Evolutionary conservation across 2,888 invertebrate species (phyloP).

Genomic region (Labia minor): DNA sequence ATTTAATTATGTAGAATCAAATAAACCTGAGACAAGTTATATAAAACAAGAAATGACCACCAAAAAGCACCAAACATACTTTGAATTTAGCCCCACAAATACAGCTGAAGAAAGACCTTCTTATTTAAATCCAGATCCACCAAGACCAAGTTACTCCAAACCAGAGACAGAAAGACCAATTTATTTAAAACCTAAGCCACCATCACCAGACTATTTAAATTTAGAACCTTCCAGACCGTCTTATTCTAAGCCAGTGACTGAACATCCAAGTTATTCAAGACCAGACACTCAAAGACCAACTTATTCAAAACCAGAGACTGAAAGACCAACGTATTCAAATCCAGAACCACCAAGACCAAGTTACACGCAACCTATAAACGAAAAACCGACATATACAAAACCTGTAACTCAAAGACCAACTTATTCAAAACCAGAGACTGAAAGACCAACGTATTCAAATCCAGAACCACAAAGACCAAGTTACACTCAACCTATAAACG

Average conservation of each 20-base stretch:
- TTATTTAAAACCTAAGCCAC: neutral
- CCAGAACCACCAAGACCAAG: neutral
- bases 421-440: conserved; percentile 5
- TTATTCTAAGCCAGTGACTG: neutral
- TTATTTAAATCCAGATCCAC: neutral
- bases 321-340: neutral
- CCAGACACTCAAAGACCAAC: neutral
- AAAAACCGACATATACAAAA: neutral
- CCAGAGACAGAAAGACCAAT: neutral
- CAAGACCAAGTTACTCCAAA: neutral
- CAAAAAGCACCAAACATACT: neutral
- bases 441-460: neutral
- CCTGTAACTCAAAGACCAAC: neutral
- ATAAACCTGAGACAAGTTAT: neutral
- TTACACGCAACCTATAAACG: neutral
- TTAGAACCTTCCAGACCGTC: neutral
- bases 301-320: conserved; percentile 2
- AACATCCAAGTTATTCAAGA: neutral
- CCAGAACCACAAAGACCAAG: neutral
- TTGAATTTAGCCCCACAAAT: too few relatives aligned
- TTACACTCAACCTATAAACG: neutral
- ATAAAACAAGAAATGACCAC: neutral
- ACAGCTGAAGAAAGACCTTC: neutral
- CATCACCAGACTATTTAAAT: conserved; percentile 14
- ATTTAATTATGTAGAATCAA: neutral